Evolutionary conservation across 2,888 invertebrate species (phyloP).

Genomic region (Trissoscelio sp.): DNA sequence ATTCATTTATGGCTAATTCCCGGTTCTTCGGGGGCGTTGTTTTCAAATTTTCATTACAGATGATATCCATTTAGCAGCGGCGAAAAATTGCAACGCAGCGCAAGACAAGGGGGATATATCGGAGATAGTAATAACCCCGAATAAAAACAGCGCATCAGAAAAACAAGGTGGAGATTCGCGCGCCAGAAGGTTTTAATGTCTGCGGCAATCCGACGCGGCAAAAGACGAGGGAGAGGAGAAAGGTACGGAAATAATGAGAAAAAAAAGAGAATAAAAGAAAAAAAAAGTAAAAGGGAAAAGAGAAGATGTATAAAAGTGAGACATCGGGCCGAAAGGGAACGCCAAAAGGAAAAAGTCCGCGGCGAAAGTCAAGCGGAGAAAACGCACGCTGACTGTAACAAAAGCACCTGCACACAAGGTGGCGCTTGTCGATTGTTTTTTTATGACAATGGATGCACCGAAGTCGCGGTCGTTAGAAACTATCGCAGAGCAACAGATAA

Average conservation of each 20-base stretch:
- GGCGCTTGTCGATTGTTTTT: constrained; percentile 29
- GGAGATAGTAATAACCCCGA: constrained; percentile 31
- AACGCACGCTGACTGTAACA: constrained; percentile 14
- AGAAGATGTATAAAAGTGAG: constrained; percentile 5
- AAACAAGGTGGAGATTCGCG: constrained; percentile 45
- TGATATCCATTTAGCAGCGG: constrained; percentile 17
- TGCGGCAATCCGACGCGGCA: constrained; percentile 18
- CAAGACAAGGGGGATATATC: constrained; percentile 6
- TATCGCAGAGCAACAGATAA: constrained; percentile 26
- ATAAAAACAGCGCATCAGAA: constrained; percentile 41
- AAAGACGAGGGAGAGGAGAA: background rate
- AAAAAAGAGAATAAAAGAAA: background rate
- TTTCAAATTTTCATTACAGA: constrained; percentile 32
- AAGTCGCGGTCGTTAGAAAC: constrained; percentile 29
- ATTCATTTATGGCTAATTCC: constrained; percentile 36
- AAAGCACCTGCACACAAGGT: constrained; percentile 34
- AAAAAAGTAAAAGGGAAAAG: background rate
- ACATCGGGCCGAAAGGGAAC: constrained; percentile 26
- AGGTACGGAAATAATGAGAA: constrained; percentile 2
- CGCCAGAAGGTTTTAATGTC: constrained; percentile 49
- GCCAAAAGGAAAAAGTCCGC: constrained; percentile 8
- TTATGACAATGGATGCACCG: constrained; percentile 41
- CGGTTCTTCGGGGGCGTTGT: constrained; percentile 8
- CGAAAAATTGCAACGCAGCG: constrained; percentile 19
- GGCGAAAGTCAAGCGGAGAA: constrained; percentile 30